Evolutionary conservation across 2,888 invertebrate species (phyloP), one percentile per base, ranked within the genome.

Genomic region (Dimorphilus gyrociliatus): DNA sequence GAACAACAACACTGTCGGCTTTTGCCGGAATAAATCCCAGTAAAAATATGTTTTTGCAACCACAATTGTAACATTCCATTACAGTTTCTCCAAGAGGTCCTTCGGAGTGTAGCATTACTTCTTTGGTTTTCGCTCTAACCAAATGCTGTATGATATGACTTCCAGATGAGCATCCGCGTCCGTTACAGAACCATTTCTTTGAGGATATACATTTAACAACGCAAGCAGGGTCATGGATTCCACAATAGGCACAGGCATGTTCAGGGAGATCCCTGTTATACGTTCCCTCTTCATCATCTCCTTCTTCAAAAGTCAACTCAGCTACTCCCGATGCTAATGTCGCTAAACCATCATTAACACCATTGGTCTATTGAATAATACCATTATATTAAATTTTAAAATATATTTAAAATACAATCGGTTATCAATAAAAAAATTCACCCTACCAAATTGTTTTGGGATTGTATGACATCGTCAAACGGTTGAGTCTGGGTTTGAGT

Each of bases 151-250:
- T 84, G 46, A 99, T 92, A 56, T 99, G 97, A 27, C 94, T 69
- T 45, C 86, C 94, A 1, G 90, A 88, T 2, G 92, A 92, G 56
- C 85, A 90, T 12, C 94, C 94, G 34, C 92, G 74, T 1, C 92
- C 94, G 69, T 99, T 99, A 64, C 97, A 99, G 60, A 99, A 99
- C 97, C 97, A 99, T 60, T 94, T 92, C 60, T 86, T 88, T 60
- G 97, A 97, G 37, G 82, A 74, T 60, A 92, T 92, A 65, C 97
- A 99, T 78, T 85, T 84, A 32, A 94, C 90, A 23, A 99, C 97
- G 50, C 85, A 86, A 41, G 81, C 76, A 1, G 88, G 90, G 58
- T 94, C 92, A 59, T 92, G 90, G 41, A 97, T 90, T 27, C 94
- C 94, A 65, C 97, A 99, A 60, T 99, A 97, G 63, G 63, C 49